These are phyloP conservation scores for Dermolepida albohirtum DNA, from an alignment of 2,888 invertebrate species.

Conservation along the genomic window DNA sequence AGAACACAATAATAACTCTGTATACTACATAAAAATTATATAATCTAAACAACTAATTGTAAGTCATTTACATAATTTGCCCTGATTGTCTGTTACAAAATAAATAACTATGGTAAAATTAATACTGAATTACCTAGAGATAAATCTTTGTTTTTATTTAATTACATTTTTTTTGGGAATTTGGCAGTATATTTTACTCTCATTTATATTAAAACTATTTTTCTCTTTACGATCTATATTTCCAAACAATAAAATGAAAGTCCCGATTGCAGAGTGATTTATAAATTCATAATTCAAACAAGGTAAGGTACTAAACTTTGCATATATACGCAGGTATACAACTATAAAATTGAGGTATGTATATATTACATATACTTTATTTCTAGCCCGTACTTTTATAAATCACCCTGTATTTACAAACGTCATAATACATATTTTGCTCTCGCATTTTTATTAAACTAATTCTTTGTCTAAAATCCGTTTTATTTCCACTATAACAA, in stretches of 20 bases:
- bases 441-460: too few relatives aligned
- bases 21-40: conserved; percentile 42
- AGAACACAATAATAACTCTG: conserved; percentile 48
- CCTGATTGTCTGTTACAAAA: conserved; percentile 46
- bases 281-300: conserved; percentile 9
- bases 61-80: conserved; percentile 38
- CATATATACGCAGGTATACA: conserved; percentile 14
- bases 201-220: conserved; percentile 36
- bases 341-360: conserved; percentile 35
- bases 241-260: not conserved
- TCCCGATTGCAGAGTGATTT: conserved; percentile 22
- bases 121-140: conserved; percentile 43
- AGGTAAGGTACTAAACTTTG: not conserved
- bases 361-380: conserved; percentile 15
- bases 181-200: conserved; percentile 44
- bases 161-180: conserved; percentile 28
- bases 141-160: conserved; percentile 19
- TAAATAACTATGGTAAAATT: conserved; percentile 38
- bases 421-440: not conserved
- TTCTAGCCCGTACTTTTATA: conserved; percentile 14
- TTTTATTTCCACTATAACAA: conserved; percentile 1
- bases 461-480: too few relatives aligned
- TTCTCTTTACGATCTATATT: conserved; percentile 15
- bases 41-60: conserved; percentile 28
- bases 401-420: conserved; percentile 35